Conservation (phyloP, 2,797 vertebrate species). For the Arnoldichthys spilopterus region DNA sequence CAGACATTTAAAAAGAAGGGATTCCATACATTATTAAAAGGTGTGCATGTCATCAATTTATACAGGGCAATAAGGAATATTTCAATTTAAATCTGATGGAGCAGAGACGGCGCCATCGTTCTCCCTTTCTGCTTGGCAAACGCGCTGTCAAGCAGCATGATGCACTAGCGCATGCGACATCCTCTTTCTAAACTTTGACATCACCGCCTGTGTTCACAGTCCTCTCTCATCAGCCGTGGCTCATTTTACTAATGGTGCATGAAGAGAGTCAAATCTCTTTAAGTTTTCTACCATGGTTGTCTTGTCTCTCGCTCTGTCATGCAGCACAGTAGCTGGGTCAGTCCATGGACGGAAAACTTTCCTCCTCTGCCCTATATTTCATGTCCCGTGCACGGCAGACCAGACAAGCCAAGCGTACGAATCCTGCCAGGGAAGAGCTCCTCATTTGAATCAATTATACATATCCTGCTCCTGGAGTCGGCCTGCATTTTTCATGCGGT, state of each 20-base stretch:
- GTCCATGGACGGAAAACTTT: slow-evolving; percentile 66
- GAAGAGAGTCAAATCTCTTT: slow-evolving; percentile 35
- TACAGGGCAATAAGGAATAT: slow-evolving; percentile 69
- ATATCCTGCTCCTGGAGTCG: slow-evolving; percentile 76
- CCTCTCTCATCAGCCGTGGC: slow-evolving; percentile 33
- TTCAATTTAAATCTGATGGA: slow-evolving; percentile 65
- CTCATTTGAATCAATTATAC: slow-evolving; percentile 86
- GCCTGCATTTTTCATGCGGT: slow-evolving; percentile 80
- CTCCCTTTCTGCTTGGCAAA: slow-evolving; percentile 34
- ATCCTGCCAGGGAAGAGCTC: slow-evolving; percentile 71
- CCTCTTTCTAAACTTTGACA: slow-evolving; percentile 40
- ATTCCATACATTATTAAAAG: slow-evolving; percentile 72
- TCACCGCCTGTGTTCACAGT: slow-evolving; percentile 35
- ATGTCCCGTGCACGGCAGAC: slow-evolving; percentile 52
- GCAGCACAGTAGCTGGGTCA: slow-evolving; percentile 50
- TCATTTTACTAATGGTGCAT: slow-evolving; percentile 40
- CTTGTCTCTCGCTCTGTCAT: slow-evolving; percentile 28
- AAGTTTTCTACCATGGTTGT: slow-evolving; percentile 33
- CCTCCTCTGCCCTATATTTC: slow-evolving; percentile 55
- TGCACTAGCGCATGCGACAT: slow-evolving; percentile 21
- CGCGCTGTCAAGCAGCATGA: slow-evolving; percentile 25
- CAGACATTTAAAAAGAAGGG: slow-evolving; percentile 64
- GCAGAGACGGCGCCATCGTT: slow-evolving; percentile 56
- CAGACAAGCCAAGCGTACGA: slow-evolving; percentile 63
- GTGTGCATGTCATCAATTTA: slow-evolving; percentile 72